A percentile compares a stretch with the other conserved stretches of the same genome.
Evolutionary conservation across 1,140 invertebrate species (phyloP).

Genomic region (Halesus radiatus): DNA sequence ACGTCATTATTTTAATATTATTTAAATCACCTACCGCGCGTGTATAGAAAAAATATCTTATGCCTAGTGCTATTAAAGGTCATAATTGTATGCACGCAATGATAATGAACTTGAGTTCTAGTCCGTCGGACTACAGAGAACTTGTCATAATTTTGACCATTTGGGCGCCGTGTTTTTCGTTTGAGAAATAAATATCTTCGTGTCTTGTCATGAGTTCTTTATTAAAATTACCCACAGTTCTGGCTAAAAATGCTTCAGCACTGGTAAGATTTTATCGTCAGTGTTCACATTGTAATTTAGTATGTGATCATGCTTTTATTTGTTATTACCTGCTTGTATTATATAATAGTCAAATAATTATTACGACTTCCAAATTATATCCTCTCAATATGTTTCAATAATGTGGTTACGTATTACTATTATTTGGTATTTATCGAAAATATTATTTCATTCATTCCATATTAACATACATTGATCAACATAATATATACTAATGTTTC

Average conservation of each 20-base stretch:
- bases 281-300: neutral
- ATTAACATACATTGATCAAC: too few relatives aligned
- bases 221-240: constrained; percentile 45
- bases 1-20: too few relatives aligned
- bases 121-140: neutral
- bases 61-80: neutral
- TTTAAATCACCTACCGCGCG: too few relatives aligned
- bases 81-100: neutral
- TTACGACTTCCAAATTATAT: constrained; percentile 12
- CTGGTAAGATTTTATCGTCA: constrained; percentile 33
- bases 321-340: constrained; percentile 8
- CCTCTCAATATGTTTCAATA: constrained; percentile 20
- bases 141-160: constrained; percentile 27
- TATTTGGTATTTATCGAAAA: too few relatives aligned
- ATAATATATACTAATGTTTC: too few relatives aligned
- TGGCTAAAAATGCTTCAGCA: constrained; percentile 37
- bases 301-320: neutral
- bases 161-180: constrained; percentile 42
- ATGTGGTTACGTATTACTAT: neutral
- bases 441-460: too few relatives aligned
- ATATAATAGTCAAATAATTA: constrained; percentile 36
- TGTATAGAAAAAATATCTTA: too few relatives aligned
- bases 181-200: constrained; percentile 26
- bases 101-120: neutral
- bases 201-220: constrained; percentile 37